Base-by-base conservation (phyloP, 1,140 invertebrate species). In the Zophobas morio region DNA sequence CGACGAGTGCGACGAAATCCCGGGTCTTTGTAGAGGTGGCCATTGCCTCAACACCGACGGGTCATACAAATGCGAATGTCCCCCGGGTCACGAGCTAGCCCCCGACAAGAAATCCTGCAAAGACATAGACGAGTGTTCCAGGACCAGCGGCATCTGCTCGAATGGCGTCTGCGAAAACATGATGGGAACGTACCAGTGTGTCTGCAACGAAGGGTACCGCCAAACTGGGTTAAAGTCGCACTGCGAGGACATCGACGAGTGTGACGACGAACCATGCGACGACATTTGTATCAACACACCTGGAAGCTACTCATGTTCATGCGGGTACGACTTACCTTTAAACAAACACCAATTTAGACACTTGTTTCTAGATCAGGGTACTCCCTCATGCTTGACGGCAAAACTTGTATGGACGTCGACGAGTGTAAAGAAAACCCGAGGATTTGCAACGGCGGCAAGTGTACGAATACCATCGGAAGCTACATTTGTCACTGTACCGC, bases 101-200 rank as follows among this genome's bases (percentile, higher is more conserved):
- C 84, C 88, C 0, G 88, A 89, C 79, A 88, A 87, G 49, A 82
- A 87, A 47, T 92, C 60, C 79, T 92, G 92, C 81, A 86, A 85
- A 74, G 87, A 88, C 70, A 87, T 88, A 53, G 86, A 88, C 70
- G 87, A 88, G 82, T 93, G 91, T 82, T 94, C 92, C n/a, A 88
- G 93, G 63, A 94, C 93, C 0, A 94, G 93, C 76, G 94, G 94
- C 4, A 95, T 96, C 39, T 96, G 94, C 83, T 94, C 93, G 5
- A 95, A 96, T 86, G 94, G 94, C 1, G 92, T 94, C 1, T 96
- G 95, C 84, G 93, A 96, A 84, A 97, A 98, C 81, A 92, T 92
- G 86, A 93, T 94, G 89, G 95, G 95, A 5, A 95, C 94, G 1
- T 97, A 95, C 85, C 93, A 94, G 82, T 97, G 96, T 85, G 91